Conservation (phyloP, 2,113 vertebrate genomes). For the Ictalurus furcatus region DNA sequence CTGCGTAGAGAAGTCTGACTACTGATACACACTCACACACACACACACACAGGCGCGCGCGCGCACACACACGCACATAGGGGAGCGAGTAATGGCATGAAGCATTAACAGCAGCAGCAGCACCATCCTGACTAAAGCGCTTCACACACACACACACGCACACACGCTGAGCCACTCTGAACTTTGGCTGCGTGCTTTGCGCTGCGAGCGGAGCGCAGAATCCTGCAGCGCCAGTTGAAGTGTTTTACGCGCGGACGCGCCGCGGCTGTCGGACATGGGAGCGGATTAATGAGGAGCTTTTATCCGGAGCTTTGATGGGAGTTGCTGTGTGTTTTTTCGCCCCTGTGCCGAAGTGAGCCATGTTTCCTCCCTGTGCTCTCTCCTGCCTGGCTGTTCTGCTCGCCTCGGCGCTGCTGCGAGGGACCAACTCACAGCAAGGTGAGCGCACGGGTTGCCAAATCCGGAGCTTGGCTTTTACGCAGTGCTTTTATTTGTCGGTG, state of each 20-base stretch:
- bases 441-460: conserved; percentile 62
- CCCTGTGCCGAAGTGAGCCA: conserved; percentile 24
- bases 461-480: background rate
- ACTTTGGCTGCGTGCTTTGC: background rate
- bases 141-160: conserved; percentile 21
- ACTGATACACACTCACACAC: too few species aligned
- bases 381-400: conserved; percentile 81
- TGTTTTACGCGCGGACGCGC: conserved; percentile 24
- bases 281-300: conserved; percentile 35
- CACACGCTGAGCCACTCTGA: background rate
- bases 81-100: conserved; percentile 71
- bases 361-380: conserved; percentile 60
- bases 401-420: conserved; percentile 73
- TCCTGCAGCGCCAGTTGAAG: background rate
- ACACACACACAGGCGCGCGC: background rate
- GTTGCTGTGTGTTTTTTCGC: conserved; percentile 15
- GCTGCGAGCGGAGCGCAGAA: too few species aligned
- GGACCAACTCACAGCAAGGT: conserved; percentile 86
- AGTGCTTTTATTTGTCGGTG: background rate
- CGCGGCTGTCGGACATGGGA: conserved; percentile 28
- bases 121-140: conserved; percentile 66
- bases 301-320: conserved; percentile 29
- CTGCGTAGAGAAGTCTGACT: conserved; percentile 71
- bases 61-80: background rate
- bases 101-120: conserved; percentile 61